A percentile compares a stretch with the other conserved stretches of the same genome.
These are phyloP conservation scores for Lamproptera curius DNA, from an alignment of 2,888 invertebrate species.

Conservation along the genomic window DNA sequence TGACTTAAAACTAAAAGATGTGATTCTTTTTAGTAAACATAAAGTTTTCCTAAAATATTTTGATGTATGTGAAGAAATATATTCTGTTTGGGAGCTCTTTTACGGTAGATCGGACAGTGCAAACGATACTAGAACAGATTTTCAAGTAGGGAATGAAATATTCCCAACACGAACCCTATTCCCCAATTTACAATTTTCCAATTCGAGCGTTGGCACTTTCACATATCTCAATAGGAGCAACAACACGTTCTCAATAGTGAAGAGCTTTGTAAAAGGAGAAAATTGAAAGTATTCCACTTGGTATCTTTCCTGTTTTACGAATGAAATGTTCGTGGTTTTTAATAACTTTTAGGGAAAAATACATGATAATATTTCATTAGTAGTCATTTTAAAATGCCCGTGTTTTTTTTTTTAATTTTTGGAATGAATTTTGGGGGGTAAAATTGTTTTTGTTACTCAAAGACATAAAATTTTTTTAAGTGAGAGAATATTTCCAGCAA, in stretches of 20 bases:
- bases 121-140: conserved; percentile 27
- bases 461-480: no score
- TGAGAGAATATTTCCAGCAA: no score
- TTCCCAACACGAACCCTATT: conserved; percentile 48
- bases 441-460: no score
- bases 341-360: no score
- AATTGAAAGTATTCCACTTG: conserved; percentile 9
- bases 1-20: no score
- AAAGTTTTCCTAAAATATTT: no score
- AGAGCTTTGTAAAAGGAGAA: conserved; percentile 4
- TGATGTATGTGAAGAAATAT: background rate
- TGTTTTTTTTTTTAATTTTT: no score
- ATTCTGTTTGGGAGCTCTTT: conserved; percentile 9
- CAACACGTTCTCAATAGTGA: conserved; percentile 13
- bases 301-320: no score
- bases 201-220: conserved; percentile 45
- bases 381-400: no score
- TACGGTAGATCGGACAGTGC: conserved; percentile 14
- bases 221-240: conserved; percentile 28
- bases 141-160: conserved; percentile 31
- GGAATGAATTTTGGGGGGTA: no score
- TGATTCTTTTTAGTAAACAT: background rate
- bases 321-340: no score
- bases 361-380: no score
- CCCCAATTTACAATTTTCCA: conserved; percentile 49